Evolutionary conservation across 2,888 invertebrate species (phyloP).

Genomic region (Ramazzottius varieornatus): DNA sequence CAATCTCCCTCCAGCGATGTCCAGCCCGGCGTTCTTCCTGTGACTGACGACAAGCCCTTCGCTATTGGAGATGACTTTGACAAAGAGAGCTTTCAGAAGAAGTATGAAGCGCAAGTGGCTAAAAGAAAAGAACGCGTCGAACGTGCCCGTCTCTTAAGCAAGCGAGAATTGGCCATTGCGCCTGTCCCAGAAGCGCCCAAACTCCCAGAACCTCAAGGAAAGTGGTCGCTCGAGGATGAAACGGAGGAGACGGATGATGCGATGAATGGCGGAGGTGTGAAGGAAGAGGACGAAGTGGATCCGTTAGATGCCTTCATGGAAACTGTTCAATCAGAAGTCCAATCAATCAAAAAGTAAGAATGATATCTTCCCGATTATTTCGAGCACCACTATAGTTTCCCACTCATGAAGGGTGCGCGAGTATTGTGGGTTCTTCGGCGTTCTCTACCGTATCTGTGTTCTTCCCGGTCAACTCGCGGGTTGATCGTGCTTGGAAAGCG

Average conservation of each 20-base stretch:
- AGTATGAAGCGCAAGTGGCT: constrained; percentile 77
- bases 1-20: background rate
- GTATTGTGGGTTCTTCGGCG: no score
- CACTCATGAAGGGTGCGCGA: no score
- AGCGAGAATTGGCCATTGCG: constrained; percentile 39
- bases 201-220: background rate
- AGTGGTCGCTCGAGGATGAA: constrained; percentile 6
- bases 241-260: constrained; percentile 7
- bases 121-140: constrained; percentile 80
- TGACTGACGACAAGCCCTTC: background rate
- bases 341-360: background rate
- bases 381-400: no score
- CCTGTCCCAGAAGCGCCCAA: constrained; percentile 4
- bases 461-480: no score
- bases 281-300: constrained; percentile 83
- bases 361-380: background rate
- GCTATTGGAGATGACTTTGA: background rate
- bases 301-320: constrained; percentile 93
- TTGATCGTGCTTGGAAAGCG: no score
- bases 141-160: constrained; percentile 75
- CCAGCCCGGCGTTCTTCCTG: background rate
- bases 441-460: no score
- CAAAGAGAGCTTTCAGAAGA: constrained; percentile 61
- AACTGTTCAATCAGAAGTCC: constrained; percentile 18
- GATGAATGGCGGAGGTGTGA: constrained; percentile 67